phyloP scores from a whole-genome alignment of 1,140 invertebrate genomes.

The Drepana arcuata region DNA sequence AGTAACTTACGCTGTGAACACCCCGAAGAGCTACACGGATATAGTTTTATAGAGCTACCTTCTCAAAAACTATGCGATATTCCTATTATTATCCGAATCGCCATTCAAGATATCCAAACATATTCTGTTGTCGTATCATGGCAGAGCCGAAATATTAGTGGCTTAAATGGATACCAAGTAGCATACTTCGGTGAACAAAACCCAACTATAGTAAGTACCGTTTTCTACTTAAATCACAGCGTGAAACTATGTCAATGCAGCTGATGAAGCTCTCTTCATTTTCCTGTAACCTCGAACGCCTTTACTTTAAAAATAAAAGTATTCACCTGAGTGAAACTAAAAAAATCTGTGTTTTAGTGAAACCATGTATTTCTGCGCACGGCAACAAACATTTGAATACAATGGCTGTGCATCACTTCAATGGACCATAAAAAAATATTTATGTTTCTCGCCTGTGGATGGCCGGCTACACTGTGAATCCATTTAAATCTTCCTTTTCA shows the following conservation, averaged over 20 bases:
- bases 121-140: constrained; percentile 90
- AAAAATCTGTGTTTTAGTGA: too few species aligned
- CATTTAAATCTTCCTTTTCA: constrained; percentile 57
- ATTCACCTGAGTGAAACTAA: constrained; percentile 17
- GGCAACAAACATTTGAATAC: constrained; percentile 64
- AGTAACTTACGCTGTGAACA: constrained; percentile 82
- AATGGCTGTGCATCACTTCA: constrained; percentile 64
- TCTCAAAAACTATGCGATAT: constrained; percentile 86
- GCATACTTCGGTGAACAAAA: constrained; percentile 84
- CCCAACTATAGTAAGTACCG: constrained; percentile 47
- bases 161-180: constrained; percentile 88
- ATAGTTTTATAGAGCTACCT: constrained; percentile 82
- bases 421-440: constrained; percentile 68
- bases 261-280: too few species aligned
- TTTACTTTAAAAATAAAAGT: constrained; percentile 10
- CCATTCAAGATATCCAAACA: constrained; percentile 90
- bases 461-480: constrained; percentile 45
- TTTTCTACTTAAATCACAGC: too few species aligned
- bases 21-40: constrained; percentile 82
- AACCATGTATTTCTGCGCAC: too few species aligned
- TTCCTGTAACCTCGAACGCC: too few species aligned
- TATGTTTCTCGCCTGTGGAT: constrained; percentile 53
- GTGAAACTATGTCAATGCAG: too few species aligned
- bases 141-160: constrained; percentile 90
- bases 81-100: constrained; percentile 84